Percentiles rank a stretch among this genome's conserved stretches.
These are phyloP conservation scores for Chascanopsetta lugubris DNA, from an alignment of 2,113 vertebrate genomes.

Conservation along the genomic window DNA sequence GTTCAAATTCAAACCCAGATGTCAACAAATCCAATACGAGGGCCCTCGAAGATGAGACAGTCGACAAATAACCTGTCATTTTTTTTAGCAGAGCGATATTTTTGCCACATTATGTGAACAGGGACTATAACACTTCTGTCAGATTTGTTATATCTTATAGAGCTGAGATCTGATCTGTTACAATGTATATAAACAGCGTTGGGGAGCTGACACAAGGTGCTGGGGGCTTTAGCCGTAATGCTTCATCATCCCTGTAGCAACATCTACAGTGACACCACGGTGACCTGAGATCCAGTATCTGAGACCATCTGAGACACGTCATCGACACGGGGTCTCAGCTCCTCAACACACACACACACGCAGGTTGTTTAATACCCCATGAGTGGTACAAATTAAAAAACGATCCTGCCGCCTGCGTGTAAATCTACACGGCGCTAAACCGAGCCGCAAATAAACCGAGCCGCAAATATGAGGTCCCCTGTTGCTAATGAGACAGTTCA, in stretches of 20 bases:
- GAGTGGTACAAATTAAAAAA: constrained; percentile 47
- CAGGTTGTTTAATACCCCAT: constrained; percentile 52
- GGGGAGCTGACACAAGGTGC: constrained; percentile 18
- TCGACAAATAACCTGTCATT: no score
- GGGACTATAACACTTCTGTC: no score
- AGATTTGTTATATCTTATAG: background rate
- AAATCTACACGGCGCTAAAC: constrained; percentile 78
- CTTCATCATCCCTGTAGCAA: constrained; percentile 35
- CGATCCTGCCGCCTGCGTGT: constrained; percentile 62
- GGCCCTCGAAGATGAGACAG: no score
- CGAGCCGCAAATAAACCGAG: constrained; percentile 78
- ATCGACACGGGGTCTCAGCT: background rate
- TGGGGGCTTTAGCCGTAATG: constrained; percentile 46
- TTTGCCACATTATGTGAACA: no score
- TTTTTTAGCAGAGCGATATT: no score
- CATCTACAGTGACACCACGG: constrained; percentile 49
- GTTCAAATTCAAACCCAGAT: no score
- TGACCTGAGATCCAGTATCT: constrained; percentile 42
- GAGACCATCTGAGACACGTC: constrained; percentile 2
- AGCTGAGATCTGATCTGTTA: constrained; percentile 13
- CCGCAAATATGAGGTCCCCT: constrained; percentile 76
- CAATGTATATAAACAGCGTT: constrained; percentile 24
- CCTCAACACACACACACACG: background rate
- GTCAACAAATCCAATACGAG: no score
- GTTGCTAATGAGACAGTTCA: constrained; percentile 82